Conservation (phyloP, 2,888 invertebrate species). For the Xestia ashworthii region DNA sequence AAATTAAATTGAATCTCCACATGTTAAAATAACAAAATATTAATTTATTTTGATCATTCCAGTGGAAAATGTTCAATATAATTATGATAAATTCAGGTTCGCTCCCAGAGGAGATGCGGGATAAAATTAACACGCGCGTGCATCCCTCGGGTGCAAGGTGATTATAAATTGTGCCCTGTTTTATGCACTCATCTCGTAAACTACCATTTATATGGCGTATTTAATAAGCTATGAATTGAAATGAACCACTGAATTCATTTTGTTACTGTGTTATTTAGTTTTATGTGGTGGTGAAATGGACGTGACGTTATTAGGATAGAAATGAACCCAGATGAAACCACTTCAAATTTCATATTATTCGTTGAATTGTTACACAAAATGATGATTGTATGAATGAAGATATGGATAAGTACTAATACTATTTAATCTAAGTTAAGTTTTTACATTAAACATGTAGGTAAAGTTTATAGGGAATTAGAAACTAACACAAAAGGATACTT, state of each 20-base stretch:
- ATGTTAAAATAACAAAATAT: neutral
- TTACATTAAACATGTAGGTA: neutral
- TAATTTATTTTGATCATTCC: constrained; percentile 15
- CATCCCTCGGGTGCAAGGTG: constrained; percentile 58
- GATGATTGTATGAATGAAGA: neutral
- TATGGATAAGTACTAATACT: neutral
- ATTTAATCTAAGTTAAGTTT: neutral
- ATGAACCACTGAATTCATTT: constrained; percentile 50
- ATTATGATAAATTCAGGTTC: constrained; percentile 48
- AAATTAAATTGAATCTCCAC: constrained; percentile 2
- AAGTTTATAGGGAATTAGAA: neutral
- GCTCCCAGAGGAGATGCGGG: constrained; percentile 34
- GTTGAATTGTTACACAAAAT: neutral
- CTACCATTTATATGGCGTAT: constrained; percentile 51
- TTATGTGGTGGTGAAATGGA: neutral
- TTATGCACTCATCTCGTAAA: constrained; percentile 54
- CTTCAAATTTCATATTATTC: neutral
- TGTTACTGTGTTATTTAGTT: constrained; percentile 22
- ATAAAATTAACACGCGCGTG: constrained; percentile 56
- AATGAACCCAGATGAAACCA: neutral
- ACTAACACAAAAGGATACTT: neutral
- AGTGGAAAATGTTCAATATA: constrained; percentile 52
- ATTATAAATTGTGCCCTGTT: constrained; percentile 59
- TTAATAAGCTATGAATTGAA: constrained; percentile 57
- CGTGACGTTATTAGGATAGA: neutral